Evolutionary conservation across 53 echinoderm and acorn worm species (phyloP).

Genomic region (Echinometra lucunter): DNA sequence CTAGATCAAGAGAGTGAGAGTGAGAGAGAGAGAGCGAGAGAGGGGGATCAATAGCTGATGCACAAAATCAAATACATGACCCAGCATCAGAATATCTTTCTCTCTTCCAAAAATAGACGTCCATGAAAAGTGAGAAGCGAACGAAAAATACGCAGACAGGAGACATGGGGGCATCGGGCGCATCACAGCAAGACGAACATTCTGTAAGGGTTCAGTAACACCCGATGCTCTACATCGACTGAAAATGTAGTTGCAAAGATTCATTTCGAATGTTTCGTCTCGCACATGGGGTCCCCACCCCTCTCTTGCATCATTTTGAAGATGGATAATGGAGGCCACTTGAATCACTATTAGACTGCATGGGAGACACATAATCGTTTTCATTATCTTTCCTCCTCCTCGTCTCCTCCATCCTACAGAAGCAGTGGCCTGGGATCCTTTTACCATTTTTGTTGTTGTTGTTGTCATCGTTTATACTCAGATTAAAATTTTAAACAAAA

Average conservation of each 20-base stretch:
- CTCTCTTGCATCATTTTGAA: not conserved
- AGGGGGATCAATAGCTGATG: not conserved
- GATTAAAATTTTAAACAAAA: too few species aligned
- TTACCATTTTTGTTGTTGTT: too few species aligned
- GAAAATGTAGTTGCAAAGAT: constrained; percentile 15
- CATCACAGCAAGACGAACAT: not conserved
- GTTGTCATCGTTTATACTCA: too few species aligned
- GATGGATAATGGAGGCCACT: not conserved
- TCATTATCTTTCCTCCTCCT: not conserved
- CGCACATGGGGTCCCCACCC: not conserved
- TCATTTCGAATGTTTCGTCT: not conserved
- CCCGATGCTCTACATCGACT: not conserved
- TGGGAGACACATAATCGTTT: not conserved
- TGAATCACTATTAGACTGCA: not conserved
- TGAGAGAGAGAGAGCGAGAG: not conserved
- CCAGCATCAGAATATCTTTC: not conserved
- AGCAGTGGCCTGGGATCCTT: not conserved
- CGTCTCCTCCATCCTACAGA: not conserved
- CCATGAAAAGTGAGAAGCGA: constrained; percentile 28
- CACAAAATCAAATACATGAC: constrained; percentile 19
- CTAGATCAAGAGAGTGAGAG: too few species aligned
- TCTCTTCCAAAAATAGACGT: constrained; percentile 11
- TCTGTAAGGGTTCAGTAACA: constrained; percentile 33
- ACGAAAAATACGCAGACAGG: not conserved
- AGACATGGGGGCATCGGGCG: not conserved